A percentile compares a stretch with the other conserved stretches of the same genome.
phyloP scores from a whole-genome alignment of 2,888 invertebrate species.

The Lithosia quadra region DNA sequence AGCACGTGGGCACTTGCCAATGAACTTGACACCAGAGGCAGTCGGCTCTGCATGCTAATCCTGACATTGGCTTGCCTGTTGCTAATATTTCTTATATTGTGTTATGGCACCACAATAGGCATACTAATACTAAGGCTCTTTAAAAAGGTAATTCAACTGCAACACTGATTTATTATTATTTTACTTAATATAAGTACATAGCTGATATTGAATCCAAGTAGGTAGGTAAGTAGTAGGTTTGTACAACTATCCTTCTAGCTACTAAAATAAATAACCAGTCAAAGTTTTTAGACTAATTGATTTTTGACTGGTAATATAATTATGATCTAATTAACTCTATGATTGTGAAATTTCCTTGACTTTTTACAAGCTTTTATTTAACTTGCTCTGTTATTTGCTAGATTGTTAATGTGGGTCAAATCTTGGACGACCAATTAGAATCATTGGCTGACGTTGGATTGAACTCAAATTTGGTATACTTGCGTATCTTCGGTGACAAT shows the following conservation, averaged over 20 bases:
- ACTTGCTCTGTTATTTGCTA: no score
- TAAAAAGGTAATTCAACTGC: not conserved
- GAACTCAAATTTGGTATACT: no score
- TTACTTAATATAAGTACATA: not conserved
- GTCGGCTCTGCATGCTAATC: constrained; percentile 69
- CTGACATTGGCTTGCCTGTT: constrained; percentile 52
- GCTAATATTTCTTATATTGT: constrained; percentile 38
- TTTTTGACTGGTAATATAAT: not conserved
- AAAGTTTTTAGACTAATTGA: not conserved
- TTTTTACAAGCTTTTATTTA: no score
- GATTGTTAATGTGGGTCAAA: no score
- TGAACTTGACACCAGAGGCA: constrained; percentile 76
- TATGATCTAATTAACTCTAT: not conserved
- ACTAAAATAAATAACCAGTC: not conserved
- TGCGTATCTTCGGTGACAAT: no score
- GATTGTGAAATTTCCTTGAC: not conserved
- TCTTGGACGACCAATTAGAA: no score
- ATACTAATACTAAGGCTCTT: not conserved
- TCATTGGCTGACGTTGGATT: no score
- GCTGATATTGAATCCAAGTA: not conserved
- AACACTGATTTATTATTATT: not conserved
- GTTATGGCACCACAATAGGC: constrained; percentile 8
- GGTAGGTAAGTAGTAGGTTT: no score
- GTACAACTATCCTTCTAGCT: no score
- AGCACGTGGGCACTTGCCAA: constrained; percentile 79